These are phyloP conservation scores for Cryptops parisi DNA, from an alignment of 2,888 invertebrate species.

Conservation along the genomic window DNA sequence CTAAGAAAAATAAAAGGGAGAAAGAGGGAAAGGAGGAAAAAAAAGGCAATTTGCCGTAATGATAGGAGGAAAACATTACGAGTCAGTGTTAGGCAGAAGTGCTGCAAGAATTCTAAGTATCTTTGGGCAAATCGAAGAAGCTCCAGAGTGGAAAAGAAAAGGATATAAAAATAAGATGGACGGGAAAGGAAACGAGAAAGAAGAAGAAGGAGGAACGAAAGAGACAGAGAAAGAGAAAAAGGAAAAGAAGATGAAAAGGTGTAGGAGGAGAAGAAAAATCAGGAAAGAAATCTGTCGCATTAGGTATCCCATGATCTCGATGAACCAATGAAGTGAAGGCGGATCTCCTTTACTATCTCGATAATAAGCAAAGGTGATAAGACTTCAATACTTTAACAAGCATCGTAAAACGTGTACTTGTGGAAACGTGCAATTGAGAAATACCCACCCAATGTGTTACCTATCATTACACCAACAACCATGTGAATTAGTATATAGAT, in stretches of 20 bases:
- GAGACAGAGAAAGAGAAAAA: not conserved
- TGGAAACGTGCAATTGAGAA: no score
- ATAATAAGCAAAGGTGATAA: no score
- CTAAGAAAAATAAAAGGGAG: not conserved
- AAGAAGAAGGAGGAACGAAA: not conserved
- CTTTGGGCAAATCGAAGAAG: not conserved
- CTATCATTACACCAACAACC: no score
- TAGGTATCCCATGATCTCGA: no score
- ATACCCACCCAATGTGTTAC: no score
- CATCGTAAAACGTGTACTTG: no score
- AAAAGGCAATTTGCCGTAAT: not conserved
- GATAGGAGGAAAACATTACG: not conserved
- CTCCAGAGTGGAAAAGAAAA: no score
- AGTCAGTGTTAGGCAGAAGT: not conserved
- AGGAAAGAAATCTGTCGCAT: not conserved
- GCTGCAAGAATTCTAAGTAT: not conserved
- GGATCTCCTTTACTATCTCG: no score
- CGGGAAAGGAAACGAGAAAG: not conserved
- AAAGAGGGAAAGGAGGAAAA: not conserved
- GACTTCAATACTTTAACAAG: no score
- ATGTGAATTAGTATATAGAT: no score
- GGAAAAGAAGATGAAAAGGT: not conserved
- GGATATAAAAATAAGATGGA: not conserved
- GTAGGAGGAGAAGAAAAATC: not conserved
- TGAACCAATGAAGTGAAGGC: no score